phyloP scores from a whole-genome alignment of 1,140 invertebrate genomes.

The Drosophila repletoides region DNA sequence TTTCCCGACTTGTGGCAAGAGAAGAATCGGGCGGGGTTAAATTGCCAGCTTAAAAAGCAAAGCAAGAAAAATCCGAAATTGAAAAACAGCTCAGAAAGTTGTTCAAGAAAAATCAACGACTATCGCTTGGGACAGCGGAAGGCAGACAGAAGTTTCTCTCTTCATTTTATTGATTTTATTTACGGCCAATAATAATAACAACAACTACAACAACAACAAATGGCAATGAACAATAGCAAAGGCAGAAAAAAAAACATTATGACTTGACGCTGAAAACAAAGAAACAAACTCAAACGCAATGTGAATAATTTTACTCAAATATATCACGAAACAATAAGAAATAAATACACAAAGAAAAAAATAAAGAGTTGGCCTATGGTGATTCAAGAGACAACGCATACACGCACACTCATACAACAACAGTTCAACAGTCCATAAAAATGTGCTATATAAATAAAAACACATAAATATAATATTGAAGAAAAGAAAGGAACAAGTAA shows the following conservation, averaged over 20 bases:
- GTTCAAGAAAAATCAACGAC: constrained; percentile 24
- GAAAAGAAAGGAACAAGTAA: constrained; percentile 1
- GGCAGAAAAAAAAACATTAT: constrained; percentile 26
- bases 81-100: constrained; percentile 16
- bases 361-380: constrained; percentile 13
- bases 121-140: constrained; percentile 17
- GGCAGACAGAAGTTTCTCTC: constrained; percentile 53
- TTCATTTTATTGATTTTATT: constrained; percentile 79
- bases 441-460: constrained; percentile 69
- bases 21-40: not conserved
- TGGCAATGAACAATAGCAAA: constrained; percentile 35
- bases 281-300: constrained; percentile 58
- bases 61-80: constrained; percentile 15
- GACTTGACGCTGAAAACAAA: constrained; percentile 37
- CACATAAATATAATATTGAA: constrained; percentile 52
- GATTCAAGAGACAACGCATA: constrained; percentile 47
- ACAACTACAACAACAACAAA: constrained; percentile 16
- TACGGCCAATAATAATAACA: constrained; percentile 12
- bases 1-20: constrained; percentile 31
- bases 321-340: constrained; percentile 54
- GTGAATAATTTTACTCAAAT: constrained; percentile 70
- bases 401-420: not conserved
- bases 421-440: constrained; percentile 47
- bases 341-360: constrained; percentile 12
- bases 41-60: constrained; percentile 4